Percentiles rank a stretch among this genome's conserved stretches.
Conservation (phyloP, 2,113 vertebrate species). For the Xenotilapia leptura region DNA sequence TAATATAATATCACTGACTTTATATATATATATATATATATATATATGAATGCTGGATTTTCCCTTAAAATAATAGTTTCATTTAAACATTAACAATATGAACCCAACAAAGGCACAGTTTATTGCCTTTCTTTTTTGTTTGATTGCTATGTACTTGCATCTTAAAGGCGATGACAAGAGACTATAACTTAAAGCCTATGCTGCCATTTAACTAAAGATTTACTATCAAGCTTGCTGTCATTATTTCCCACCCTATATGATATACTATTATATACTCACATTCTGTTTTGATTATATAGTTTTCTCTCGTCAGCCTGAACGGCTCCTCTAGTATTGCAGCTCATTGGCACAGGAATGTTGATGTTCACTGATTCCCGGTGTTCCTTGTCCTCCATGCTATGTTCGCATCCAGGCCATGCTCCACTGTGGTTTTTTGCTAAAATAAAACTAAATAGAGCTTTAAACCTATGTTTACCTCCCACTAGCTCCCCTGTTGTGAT, state of each 20-base stretch:
- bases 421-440: constrained; percentile 42
- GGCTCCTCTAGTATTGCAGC: neutral
- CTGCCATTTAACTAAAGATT: neutral
- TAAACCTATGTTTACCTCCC: constrained; percentile 1
- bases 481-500: neutral
- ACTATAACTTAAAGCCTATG: neutral
- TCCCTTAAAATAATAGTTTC: neutral
- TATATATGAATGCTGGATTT: neutral
- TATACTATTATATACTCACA: neutral
- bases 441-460: constrained; percentile 37
- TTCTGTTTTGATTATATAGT: neutral
- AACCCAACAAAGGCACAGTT: neutral
- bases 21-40: neutral
- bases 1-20: neutral
- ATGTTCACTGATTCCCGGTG: neutral
- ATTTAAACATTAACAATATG: neutral
- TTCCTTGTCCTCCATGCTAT: neutral
- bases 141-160: neutral
- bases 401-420: neutral
- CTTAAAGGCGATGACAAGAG: neutral
- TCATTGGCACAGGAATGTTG: neutral
- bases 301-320: neutral
- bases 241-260: neutral
- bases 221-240: neutral
- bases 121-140: neutral